Percentiles rank a stretch among this genome's conserved stretches.
phyloP scores from a whole-genome alignment of 2,113 vertebrate genomes.

The Albula goreensis region DNA sequence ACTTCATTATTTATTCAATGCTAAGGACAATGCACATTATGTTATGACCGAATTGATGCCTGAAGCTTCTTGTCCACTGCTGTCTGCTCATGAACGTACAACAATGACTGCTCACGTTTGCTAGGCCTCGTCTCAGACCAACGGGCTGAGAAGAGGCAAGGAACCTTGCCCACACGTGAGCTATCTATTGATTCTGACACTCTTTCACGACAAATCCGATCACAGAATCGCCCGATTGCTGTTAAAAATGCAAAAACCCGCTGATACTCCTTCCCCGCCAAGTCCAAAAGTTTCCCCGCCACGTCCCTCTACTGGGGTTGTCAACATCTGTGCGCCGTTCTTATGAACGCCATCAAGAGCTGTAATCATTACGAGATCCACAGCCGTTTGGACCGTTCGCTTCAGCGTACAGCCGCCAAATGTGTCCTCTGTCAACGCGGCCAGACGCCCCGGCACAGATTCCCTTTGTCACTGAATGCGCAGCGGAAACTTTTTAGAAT shows the following conservation, averaged over 20 bases:
- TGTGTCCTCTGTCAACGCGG: slow-evolving; percentile 54
- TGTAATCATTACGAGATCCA: slow-evolving; percentile 81
- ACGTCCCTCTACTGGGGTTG: slow-evolving; percentile 84
- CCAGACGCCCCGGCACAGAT: slow-evolving; percentile 58
- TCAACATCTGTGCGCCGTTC: slow-evolving; percentile 82
- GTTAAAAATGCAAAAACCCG: slow-evolving; percentile 84
- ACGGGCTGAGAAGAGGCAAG: slow-evolving; percentile 76
- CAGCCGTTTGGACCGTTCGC: slow-evolving; percentile 77
- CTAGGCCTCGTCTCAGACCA: slow-evolving; percentile 75
- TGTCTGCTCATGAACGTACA: slow-evolving; percentile 63
- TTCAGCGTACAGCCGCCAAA: slow-evolving; percentile 71
- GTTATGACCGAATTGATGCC: background rate
- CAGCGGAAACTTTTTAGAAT: slow-evolving; percentile 75
- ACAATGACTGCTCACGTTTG: slow-evolving; percentile 80
- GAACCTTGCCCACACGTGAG: slow-evolving; percentile 80
- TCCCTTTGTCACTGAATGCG: slow-evolving; percentile 66
- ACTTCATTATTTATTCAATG: background rate
- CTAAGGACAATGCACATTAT: background rate
- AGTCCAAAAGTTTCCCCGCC: slow-evolving; percentile 86
- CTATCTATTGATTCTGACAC: slow-evolving; percentile 97
- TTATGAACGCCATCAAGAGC: slow-evolving; percentile 84
- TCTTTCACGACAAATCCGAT: slow-evolving; percentile 96
- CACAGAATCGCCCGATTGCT: slow-evolving; percentile 87
- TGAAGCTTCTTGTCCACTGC: slow-evolving; percentile 72
- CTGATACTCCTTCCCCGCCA: slow-evolving; percentile 84